phyloP scores from a whole-genome alignment of 2,888 invertebrate genomes.

The Phalera bucephala region DNA sequence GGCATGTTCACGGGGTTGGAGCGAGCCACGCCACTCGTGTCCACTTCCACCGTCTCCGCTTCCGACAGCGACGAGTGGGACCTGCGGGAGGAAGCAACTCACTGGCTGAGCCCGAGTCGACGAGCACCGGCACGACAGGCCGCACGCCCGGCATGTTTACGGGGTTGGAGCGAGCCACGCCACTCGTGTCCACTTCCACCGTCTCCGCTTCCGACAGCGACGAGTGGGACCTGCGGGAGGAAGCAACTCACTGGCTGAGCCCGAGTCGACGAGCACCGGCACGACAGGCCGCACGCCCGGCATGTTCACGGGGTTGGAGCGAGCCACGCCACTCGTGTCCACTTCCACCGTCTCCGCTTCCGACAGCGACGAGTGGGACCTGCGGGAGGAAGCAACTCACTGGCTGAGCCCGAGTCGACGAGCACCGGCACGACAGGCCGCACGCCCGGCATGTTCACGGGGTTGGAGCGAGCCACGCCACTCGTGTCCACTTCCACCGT shows the following conservation, averaged over 20 bases:
- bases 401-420: slow-evolving; percentile 94
- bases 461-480: slow-evolving; percentile 1
- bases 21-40: not conserved
- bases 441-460: no score
- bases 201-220: no score
- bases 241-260: slow-evolving; percentile 89
- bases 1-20: not conserved
- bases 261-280: slow-evolving; percentile 93
- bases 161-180: slow-evolving; percentile 1
- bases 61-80: no score
- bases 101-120: slow-evolving; percentile 95
- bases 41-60: not conserved
- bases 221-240: not conserved
- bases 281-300: slow-evolving; percentile 84
- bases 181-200: not conserved
- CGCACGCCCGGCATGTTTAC: slow-evolving; percentile 31
- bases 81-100: slow-evolving; percentile 55
- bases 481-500: not conserved
- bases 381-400: slow-evolving; percentile 81
- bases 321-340: not conserved
- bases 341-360: no score
- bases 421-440: slow-evolving; percentile 91
- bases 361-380: no score
- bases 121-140: slow-evolving; percentile 87
- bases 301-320: not conserved